These are phyloP conservation scores for Pegea sp. DNA, from an alignment of 23 tunicate species.

Conservation along the genomic window DNA sequence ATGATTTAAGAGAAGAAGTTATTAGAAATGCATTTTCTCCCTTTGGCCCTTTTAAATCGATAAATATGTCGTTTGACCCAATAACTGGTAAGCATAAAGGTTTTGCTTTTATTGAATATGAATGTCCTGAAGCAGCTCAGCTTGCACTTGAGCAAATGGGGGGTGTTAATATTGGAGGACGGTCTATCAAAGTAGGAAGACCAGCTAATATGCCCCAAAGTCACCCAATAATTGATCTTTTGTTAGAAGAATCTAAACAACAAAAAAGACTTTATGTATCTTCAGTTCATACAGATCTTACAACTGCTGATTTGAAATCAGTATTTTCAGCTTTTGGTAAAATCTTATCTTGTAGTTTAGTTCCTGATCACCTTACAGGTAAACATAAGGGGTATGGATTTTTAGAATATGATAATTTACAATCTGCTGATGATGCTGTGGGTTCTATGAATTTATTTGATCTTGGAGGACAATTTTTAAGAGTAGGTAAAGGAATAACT, in stretches of 20 bases:
- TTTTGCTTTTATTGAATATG: constrained; percentile 94
- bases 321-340: constrained; percentile 93
- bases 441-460: constrained; percentile 91
- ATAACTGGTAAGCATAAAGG: constrained; percentile 94
- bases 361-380: constrained; percentile 51
- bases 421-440: constrained; percentile 83
- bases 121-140: constrained; percentile 93
- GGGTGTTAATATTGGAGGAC: constrained; percentile 59
- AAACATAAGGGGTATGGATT: constrained; percentile 93
- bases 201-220: constrained; percentile 97
- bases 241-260: constrained; percentile 58
- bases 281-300: constrained; percentile 62
- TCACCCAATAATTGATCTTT: constrained; percentile 61
- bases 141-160: constrained; percentile 91
- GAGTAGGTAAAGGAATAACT: constrained; percentile 81
- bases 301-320: constrained; percentile 61
- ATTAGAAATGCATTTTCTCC: constrained; percentile 66
- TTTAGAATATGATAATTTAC: constrained; percentile 74
- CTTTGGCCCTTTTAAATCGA: constrained; percentile 77
- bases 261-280: constrained; percentile 74
- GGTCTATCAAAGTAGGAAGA: constrained; percentile 77
- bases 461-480: constrained; percentile 83
- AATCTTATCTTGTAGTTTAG: constrained; percentile 52
- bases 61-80: constrained; percentile 94
- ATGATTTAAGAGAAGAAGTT: constrained; percentile 83